Percentiles rank a stretch among this genome's conserved stretches.
Conservation (phyloP, 2,113 vertebrate species). For the Cyanistes caeruleus region DNA sequence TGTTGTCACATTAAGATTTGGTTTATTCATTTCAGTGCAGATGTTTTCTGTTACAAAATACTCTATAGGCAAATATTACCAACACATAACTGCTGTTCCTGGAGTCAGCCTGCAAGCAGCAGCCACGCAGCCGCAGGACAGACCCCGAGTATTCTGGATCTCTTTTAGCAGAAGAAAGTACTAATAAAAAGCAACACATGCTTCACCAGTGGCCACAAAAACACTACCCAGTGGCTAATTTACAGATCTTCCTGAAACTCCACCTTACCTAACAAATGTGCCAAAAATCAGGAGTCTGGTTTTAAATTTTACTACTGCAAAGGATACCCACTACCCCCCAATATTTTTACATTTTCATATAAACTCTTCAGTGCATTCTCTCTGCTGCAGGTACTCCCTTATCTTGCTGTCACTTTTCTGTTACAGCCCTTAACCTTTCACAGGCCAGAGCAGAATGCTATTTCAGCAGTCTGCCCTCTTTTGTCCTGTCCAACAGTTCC, state of each 20-base stretch:
- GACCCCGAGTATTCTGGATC: neutral
- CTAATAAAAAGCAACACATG: neutral
- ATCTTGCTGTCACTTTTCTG: neutral
- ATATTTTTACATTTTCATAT: neutral
- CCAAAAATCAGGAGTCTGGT: neutral
- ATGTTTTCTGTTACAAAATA: constrained; percentile 64
- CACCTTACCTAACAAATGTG: neutral
- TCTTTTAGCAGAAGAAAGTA: neutral
- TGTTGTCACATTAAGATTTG: constrained; percentile 67
- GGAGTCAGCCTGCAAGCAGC: constrained; percentile 1
- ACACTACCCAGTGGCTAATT: neutral
- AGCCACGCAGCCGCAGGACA: neutral
- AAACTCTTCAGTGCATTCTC: neutral
- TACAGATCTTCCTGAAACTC: neutral
- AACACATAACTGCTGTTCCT: neutral
- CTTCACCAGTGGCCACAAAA: neutral
- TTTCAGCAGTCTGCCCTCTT: neutral
- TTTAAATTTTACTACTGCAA: neutral
- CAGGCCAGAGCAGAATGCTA: neutral
- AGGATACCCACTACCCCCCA: neutral
- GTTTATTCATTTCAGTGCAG: constrained; percentile 34
- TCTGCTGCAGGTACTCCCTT: neutral
- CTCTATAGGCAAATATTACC: constrained; percentile 56
- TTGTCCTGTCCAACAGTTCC: neutral
- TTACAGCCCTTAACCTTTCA: neutral